A percentile compares a stretch with the other conserved stretches of the same genome.
phyloP scores from a whole-genome alignment of 2,797 vertebrate species.

The Mastacembelus armatus region DNA sequence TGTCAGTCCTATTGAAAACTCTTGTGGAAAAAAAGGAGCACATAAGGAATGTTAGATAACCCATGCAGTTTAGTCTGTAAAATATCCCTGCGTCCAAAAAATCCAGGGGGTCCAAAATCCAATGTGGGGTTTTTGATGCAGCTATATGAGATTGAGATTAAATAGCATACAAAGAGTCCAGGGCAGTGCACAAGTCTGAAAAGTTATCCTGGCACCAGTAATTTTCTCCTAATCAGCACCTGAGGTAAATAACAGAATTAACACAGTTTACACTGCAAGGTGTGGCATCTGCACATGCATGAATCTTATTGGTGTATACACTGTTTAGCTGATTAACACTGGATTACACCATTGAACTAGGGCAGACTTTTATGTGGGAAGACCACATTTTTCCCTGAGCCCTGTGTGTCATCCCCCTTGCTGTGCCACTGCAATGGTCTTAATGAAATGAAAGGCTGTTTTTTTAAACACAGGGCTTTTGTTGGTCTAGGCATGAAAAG shows the following conservation, averaged over 20 bases:
- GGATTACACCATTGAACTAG: slow-evolving; percentile 27
- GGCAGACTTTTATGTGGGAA: slow-evolving; percentile 20
- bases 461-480: slow-evolving; percentile 45
- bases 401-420: slow-evolving; percentile 12
- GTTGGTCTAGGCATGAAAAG: slow-evolving; percentile 51
- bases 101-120: too few species aligned
- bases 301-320: slow-evolving; percentile 18
- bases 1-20: too few species aligned
- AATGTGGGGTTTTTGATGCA: slow-evolving; percentile 27
- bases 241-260: slow-evolving; percentile 14
- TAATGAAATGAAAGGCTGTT: slow-evolving; percentile 49
- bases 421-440: slow-evolving; percentile 40
- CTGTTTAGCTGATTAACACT: slow-evolving; percentile 28
- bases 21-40: too few species aligned
- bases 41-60: slow-evolving; percentile 27
- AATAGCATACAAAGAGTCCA: slow-evolving; percentile 9
- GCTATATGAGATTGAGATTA: slow-evolving; percentile 1
- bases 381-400: background rate
- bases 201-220: background rate
- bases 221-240: background rate
- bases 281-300: background rate
- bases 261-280: background rate
- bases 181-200: background rate
- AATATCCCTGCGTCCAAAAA: slow-evolving; percentile 12
- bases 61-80: slow-evolving; percentile 23